These are phyloP conservation scores for Sussaba pulchella DNA, from an alignment of 2,888 invertebrate genomes.

Conservation along the genomic window DNA sequence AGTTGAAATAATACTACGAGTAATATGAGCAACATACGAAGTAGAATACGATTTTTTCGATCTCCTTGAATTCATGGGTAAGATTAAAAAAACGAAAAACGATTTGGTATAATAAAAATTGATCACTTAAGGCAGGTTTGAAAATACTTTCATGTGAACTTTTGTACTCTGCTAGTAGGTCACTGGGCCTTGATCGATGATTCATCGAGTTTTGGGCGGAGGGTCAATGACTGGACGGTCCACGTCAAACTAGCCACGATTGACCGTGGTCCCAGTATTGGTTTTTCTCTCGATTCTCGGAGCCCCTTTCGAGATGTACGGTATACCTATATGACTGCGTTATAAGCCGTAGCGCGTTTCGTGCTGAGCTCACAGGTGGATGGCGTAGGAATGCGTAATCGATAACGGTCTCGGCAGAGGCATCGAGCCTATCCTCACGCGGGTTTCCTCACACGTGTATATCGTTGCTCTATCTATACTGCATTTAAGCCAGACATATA, in stretches of 20 bases:
- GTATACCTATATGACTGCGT: background rate
- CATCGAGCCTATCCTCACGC: conserved; percentile 60
- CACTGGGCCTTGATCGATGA: background rate
- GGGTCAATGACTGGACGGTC: background rate
- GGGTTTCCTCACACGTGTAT: conserved; percentile 49
- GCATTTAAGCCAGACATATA: background rate
- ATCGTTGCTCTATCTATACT: conserved; percentile 18
- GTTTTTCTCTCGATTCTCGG: background rate
- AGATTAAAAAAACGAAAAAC: no score
- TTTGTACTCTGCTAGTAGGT: no score
- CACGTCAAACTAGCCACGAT: background rate
- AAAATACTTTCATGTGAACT: no score
- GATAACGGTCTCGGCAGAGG: conserved; percentile 76
- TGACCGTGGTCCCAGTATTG: background rate
- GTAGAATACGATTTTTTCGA: no score
- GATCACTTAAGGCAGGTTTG: no score
- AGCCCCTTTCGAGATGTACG: background rate
- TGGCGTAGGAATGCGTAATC: conserved; percentile 77
- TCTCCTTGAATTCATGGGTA: no score
- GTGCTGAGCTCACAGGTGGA: conserved; percentile 55
- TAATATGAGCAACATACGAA: no score
- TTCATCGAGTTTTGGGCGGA: background rate
- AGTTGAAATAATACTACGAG: no score
- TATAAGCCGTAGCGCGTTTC: conserved; percentile 20
- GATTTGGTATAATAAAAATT: no score